phyloP scores from a whole-genome alignment of 1,140 invertebrate genomes.

The Batillaria attramentaria region DNA sequence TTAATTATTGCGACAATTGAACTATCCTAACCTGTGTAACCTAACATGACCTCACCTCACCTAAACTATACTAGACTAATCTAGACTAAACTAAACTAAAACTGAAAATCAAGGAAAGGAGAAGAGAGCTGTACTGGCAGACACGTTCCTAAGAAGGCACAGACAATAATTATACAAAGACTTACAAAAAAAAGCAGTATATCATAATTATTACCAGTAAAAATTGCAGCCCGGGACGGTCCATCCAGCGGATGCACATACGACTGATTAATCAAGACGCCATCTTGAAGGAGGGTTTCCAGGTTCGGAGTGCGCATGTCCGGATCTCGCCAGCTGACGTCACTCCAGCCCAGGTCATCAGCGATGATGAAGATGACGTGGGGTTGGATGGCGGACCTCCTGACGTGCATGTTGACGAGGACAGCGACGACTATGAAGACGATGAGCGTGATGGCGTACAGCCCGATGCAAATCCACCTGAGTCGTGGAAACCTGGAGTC shows the following conservation, averaged over 20 bases:
- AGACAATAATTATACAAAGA: too few species aligned
- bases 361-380: constrained; percentile 26
- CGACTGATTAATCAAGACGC: constrained; percentile 20
- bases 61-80: too few species aligned
- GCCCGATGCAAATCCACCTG: constrained; percentile 1
- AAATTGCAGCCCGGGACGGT: constrained; percentile 5
- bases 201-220: constrained; percentile 28
- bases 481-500: background rate
- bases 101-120: too few species aligned
- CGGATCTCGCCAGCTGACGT: background rate
- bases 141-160: too few species aligned
- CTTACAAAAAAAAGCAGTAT: too few species aligned
- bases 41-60: too few species aligned
- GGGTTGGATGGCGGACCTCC: background rate
- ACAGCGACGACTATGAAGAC: constrained; percentile 23
- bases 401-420: constrained; percentile 10
- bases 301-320: constrained; percentile 25
- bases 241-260: constrained; percentile 23
- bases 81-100: too few species aligned
- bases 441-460: constrained; percentile 2
- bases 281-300: background rate
- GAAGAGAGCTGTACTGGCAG: too few species aligned
- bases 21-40: too few species aligned
- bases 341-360: constrained; percentile 2
- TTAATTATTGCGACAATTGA: too few species aligned